phyloP scores from a whole-genome alignment of 2,113 vertebrate genomes.

The Callipepla californica region DNA sequence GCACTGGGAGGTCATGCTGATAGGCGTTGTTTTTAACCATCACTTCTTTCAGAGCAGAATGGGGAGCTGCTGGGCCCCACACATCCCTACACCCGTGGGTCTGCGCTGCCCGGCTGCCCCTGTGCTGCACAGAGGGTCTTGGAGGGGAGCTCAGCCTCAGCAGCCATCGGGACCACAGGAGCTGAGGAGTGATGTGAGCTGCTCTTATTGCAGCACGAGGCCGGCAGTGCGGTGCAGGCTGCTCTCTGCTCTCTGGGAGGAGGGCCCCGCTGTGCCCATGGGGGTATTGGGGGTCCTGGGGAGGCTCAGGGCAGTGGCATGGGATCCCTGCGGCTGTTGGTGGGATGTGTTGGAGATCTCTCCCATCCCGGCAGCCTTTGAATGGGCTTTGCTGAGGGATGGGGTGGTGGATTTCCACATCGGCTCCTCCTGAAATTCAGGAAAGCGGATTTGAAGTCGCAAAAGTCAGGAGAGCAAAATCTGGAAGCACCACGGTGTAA shows the following conservation, averaged over 20 bases:
- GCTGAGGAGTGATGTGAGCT: not conserved
- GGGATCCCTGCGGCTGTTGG: not conserved
- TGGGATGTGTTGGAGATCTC: not conserved
- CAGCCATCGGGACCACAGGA: accelerated
- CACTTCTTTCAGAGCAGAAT: not conserved
- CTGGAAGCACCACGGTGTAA: not conserved
- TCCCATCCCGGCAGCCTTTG: accelerated
- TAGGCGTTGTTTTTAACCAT: constrained; percentile 47
- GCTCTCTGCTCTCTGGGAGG: not conserved
- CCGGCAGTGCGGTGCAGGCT: not conserved
- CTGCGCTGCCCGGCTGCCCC: not conserved
- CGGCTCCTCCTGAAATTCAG: not conserved
- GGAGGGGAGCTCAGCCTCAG: not conserved
- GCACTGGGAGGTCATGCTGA: not conserved
- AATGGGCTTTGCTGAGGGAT: not conserved
- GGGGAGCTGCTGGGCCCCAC: not conserved
- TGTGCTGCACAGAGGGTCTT: not conserved
- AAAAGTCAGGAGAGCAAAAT: not conserved
- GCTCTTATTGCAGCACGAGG: not conserved
- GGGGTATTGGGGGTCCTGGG: not conserved
- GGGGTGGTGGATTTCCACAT: not conserved
- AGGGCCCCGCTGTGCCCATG: not conserved
- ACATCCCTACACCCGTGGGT: accelerated
- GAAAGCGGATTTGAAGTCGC: not conserved
- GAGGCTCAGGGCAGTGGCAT: not conserved